Conservation (phyloP, 2,797 vertebrate species). For the Cryptoblepharus egeriae region DNA sequence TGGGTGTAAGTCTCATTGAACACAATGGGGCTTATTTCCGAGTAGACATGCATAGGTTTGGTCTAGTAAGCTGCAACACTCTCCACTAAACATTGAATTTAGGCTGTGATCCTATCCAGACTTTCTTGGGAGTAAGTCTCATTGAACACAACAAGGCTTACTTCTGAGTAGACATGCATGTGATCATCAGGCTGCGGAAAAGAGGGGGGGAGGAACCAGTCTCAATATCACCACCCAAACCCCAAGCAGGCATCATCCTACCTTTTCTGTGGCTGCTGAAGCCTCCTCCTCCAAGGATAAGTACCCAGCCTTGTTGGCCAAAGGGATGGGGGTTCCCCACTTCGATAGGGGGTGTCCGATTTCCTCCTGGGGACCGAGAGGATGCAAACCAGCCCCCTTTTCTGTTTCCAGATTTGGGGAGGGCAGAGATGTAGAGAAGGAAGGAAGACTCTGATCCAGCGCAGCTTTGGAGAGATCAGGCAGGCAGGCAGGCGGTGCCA, state of each 20-base stretch:
- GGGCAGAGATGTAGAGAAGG: not conserved
- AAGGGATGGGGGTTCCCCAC: not conserved
- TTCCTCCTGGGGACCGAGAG: not conserved
- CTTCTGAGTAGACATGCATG: no score
- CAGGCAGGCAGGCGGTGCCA: slow-evolving; percentile 29
- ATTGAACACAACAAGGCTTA: no score
- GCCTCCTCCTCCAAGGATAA: not conserved
- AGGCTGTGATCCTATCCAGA: no score
- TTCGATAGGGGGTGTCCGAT: not conserved
- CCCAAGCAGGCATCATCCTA: slow-evolving; percentile 7
- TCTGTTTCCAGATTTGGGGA: not conserved
- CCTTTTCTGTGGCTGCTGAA: slow-evolving; percentile 17
- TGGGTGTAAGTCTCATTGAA: no score
- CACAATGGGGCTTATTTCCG: no score
- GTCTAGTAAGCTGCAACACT: no score
- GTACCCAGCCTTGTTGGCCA: not conserved
- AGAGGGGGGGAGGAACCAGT: not conserved
- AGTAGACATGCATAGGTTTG: no score
- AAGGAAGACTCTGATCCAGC: not conserved
- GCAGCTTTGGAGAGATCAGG: not conserved
- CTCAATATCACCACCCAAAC: slow-evolving; percentile 9
- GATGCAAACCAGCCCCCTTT: not conserved
- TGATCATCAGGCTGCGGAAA: not conserved
- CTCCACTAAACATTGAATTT: no score
- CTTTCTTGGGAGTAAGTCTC: no score